Percentiles rank a stretch among this genome's conserved stretches.
phyloP scores from a whole-genome alignment of 1,140 invertebrate genomes.

The Drosophila sp. region DNA sequence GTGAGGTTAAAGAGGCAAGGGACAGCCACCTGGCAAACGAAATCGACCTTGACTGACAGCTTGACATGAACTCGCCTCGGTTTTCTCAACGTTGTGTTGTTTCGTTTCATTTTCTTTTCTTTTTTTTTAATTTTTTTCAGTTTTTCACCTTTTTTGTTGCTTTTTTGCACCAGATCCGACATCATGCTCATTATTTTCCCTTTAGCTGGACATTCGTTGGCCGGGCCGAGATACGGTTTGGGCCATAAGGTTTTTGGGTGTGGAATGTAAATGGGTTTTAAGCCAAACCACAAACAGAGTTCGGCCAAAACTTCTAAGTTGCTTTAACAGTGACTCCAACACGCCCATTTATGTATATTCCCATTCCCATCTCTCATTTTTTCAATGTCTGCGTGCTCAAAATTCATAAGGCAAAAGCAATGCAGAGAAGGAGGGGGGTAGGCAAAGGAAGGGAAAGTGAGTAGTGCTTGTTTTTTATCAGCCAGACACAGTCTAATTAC shows the following conservation, averaged over 20 bases:
- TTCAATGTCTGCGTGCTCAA: slow-evolving; percentile 41
- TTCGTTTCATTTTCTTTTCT: slow-evolving; percentile 30
- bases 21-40: slow-evolving; percentile 48
- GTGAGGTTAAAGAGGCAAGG: slow-evolving; percentile 1
- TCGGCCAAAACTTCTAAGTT: slow-evolving; percentile 40
- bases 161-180: slow-evolving; percentile 56
- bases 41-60: slow-evolving; percentile 81
- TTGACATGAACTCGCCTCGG: slow-evolving; percentile 77
- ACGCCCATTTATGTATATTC: slow-evolving; percentile 14
- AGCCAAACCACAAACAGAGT: slow-evolving; percentile 60
- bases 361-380: slow-evolving; percentile 13
- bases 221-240: slow-evolving; percentile 34
- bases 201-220: slow-evolving; percentile 65
- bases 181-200: slow-evolving; percentile 77
- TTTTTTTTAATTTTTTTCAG: slow-evolving; percentile 72
- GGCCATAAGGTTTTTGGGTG: slow-evolving; percentile 18
- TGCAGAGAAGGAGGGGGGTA: background rate
- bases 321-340: slow-evolving; percentile 5
- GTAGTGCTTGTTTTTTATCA: slow-evolving; percentile 39
- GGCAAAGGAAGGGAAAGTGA: background rate
- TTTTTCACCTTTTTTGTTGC: slow-evolving; percentile 37
- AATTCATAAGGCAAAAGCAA: slow-evolving; percentile 41
- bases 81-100: slow-evolving; percentile 43
- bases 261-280: slow-evolving; percentile 49
- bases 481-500: slow-evolving; percentile 44